Percentiles rank a stretch among this genome's conserved stretches.
These are phyloP conservation scores for Coptotermes formosanus DNA, from an alignment of 1,140 invertebrate species.

Conservation along the genomic window DNA sequence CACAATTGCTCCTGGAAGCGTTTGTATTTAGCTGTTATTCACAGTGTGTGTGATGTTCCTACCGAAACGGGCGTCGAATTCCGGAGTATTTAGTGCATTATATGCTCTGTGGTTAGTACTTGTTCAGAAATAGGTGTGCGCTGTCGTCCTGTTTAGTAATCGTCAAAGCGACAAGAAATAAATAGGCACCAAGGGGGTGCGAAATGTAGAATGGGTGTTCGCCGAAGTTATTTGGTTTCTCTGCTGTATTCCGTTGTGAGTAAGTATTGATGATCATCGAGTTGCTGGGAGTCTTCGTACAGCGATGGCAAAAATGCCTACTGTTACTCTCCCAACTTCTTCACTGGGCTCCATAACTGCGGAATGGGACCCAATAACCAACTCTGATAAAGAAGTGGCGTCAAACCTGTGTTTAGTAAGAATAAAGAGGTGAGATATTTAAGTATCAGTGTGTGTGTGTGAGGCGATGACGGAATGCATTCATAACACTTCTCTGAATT, in stretches of 20 bases:
- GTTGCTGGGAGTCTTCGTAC: neutral
- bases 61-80: neutral
- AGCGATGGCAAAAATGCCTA: slow-evolving; percentile 15
- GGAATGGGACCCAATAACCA: slow-evolving; percentile 29
- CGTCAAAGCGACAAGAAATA: neutral
- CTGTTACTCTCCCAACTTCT: neutral
- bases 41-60: neutral
- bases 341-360: neutral
- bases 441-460: too few relatives aligned
- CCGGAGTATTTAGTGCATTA: neutral
- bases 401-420: slow-evolving; percentile 30
- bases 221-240: neutral
- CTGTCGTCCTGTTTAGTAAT: neutral
- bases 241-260: too few relatives aligned
- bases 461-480: too few relatives aligned
- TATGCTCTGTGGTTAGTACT: neutral
- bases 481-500: too few relatives aligned
- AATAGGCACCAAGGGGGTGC: neutral
- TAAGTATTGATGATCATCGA: neutral
- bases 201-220: neutral
- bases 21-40: neutral
- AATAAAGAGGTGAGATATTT: slow-evolving; percentile 30
- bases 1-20: too few relatives aligned
- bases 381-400: slow-evolving; percentile 21
- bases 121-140: neutral